Evolutionary conservation across 1,140 invertebrate species (phyloP), one percentile per base, ranked within the genome.

Genomic region (Belonocnema kinseyi): DNA sequence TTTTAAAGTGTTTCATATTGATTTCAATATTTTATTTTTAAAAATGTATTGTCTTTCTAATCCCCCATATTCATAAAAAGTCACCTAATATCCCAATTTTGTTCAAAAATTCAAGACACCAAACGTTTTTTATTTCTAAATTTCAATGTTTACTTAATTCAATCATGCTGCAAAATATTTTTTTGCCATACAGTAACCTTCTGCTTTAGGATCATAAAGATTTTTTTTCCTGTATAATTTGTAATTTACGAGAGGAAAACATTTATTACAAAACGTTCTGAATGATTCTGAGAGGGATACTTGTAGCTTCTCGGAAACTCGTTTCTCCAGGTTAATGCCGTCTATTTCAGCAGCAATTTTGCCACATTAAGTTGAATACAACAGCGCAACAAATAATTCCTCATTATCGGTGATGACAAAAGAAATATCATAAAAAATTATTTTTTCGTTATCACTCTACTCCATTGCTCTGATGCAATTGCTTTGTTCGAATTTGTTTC

Each of bases 291-390:
- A 66, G 58, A 66, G 58, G 19, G 58, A 66, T 21, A 66, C 58
- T 66, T 66, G 21, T 26, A 66, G 26, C 26, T 66, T 66, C 58
- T 66, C 12, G 26, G 58, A 66, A 66, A 66, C 58, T 21, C 33
- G 58, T 66, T 66, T 66, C 26, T 11, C 58, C 21, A 66, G 58
- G 58, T 66, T 66, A 66, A 66, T 66, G 58, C 58, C 58, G 58
- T 33, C 58, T 14, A 66, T 66, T 66, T 40, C 12, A 33, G 14
- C 26, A 33, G 58, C 58, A 66, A 66, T 66, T 66, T 66, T 40
- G 21, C 21, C 58, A 40, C 58, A 66, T 66, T 33, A 66, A 66
- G 16, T 66, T 0, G 21, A 7, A 16, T 16, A 66, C 26, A 66
- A 21, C 33, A 33, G 58, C 58, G 58, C 40, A 66, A 66, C 58